phyloP scores from a whole-genome alignment of 2,113 vertebrate genomes.

The Hemichromis elongatus region DNA sequence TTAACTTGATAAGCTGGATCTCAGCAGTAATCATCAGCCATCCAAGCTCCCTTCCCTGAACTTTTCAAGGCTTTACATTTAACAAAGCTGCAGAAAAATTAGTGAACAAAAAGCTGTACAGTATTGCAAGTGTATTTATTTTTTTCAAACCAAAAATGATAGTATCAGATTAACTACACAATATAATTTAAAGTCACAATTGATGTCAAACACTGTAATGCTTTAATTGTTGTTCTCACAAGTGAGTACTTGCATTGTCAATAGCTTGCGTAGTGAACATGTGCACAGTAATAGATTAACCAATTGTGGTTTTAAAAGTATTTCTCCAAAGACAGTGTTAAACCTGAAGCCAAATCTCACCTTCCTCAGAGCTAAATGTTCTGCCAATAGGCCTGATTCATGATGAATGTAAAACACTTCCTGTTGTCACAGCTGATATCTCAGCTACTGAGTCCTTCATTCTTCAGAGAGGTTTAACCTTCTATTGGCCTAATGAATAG shows the following conservation, averaged over 20 bases:
- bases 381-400: fast-evolving
- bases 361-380: not conserved
- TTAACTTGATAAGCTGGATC: not conserved
- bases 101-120: not conserved
- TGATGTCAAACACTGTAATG: not conserved
- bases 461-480: not conserved
- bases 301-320: not conserved
- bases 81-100: not conserved
- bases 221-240: too few species aligned
- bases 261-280: too few species aligned
- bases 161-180: not conserved
- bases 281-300: not conserved
- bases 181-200: not conserved
- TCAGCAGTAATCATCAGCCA: not conserved
- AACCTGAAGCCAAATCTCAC: not conserved
- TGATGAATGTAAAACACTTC: not conserved
- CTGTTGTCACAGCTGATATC: not conserved
- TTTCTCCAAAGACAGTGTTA: not conserved
- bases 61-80: not conserved
- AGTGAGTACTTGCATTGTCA: too few species aligned
- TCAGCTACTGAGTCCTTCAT: not conserved
- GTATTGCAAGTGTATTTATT: too few species aligned
- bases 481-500: not conserved
- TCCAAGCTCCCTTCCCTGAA: not conserved
- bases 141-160: not conserved